Percentiles rank a stretch among this genome's conserved stretches.
phyloP scores from a whole-genome alignment of 2,113 vertebrate genomes.

The Notechis scutatus region DNA sequence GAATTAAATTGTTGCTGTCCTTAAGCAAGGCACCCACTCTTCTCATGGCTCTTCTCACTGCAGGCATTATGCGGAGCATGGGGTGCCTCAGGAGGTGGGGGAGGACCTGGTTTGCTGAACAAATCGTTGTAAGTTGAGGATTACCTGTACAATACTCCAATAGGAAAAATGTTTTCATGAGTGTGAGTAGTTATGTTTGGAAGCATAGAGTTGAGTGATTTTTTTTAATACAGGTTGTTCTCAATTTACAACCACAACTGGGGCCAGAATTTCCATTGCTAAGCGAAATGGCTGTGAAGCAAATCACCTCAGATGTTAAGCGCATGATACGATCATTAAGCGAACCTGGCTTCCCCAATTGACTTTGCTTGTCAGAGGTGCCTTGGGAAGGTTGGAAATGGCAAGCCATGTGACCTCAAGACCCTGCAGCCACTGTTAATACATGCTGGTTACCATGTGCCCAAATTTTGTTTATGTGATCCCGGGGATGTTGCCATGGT shows the following conservation, averaged over 20 bases:
- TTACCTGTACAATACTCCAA: not conserved
- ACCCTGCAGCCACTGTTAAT: not conserved
- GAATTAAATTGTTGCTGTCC: not conserved
- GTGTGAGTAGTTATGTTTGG: slow-evolving; percentile 48
- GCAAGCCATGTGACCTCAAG: not conserved
- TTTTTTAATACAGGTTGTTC: slow-evolving; percentile 31
- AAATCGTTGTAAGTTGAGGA: not conserved
- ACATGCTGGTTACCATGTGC: not conserved
- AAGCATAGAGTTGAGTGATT: slow-evolving; percentile 37
- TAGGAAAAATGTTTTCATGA: slow-evolving; percentile 42
- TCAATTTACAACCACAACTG: not conserved
- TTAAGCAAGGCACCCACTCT: not conserved
- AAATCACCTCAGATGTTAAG: not conserved
- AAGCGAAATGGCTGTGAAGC: not conserved
- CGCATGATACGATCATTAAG: not conserved
- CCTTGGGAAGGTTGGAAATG: not conserved
- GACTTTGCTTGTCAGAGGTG: not conserved
- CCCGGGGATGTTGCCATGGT: not conserved
- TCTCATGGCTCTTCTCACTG: not conserved
- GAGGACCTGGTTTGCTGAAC: not conserved
- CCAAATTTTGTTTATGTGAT: not conserved
- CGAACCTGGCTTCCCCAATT: not conserved
- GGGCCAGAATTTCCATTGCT: not conserved
- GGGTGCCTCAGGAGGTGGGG: not conserved
- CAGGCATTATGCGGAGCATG: not conserved